Evolutionary conservation across 2,113 vertebrate species (phyloP).

Genomic region (Chrysochloris asiatica): DNA sequence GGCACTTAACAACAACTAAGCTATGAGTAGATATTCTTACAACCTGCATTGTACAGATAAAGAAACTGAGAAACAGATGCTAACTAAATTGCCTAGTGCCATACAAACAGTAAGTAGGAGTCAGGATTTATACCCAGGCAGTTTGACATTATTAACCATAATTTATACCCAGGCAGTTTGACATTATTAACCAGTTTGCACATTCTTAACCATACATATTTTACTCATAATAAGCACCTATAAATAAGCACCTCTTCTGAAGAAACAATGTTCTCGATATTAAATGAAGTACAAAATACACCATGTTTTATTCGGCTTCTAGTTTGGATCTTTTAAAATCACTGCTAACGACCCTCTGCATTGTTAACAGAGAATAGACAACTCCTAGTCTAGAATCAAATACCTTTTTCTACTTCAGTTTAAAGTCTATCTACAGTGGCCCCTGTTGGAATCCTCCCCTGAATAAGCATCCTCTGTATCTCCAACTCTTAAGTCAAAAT

Average conservation of each 20-base stretch:
- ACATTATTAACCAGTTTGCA: neutral
- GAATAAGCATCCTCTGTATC: neutral
- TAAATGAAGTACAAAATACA: neutral
- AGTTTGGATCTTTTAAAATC: neutral
- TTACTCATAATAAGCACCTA: neutral
- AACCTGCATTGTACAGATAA: neutral
- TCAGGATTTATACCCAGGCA: neutral
- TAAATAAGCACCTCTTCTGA: neutral
- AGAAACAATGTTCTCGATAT: neutral
- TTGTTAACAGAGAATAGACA: neutral
- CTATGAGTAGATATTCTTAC: neutral
- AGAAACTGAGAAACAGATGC: neutral
- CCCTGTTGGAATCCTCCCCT: neutral
- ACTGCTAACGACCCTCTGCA: neutral
- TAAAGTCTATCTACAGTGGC: neutral
- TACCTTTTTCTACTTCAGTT: neutral
- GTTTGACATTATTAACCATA: neutral
- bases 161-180: neutral
- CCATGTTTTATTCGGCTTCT: neutral
- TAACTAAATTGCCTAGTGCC: neutral
- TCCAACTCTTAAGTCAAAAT: neutral
- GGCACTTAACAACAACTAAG: too few species aligned
- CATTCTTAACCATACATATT: neutral
- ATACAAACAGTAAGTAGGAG: neutral
- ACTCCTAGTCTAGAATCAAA: neutral